Conservation (phyloP, 2,888 invertebrate species). For the Camptogramma bilineatum region DNA sequence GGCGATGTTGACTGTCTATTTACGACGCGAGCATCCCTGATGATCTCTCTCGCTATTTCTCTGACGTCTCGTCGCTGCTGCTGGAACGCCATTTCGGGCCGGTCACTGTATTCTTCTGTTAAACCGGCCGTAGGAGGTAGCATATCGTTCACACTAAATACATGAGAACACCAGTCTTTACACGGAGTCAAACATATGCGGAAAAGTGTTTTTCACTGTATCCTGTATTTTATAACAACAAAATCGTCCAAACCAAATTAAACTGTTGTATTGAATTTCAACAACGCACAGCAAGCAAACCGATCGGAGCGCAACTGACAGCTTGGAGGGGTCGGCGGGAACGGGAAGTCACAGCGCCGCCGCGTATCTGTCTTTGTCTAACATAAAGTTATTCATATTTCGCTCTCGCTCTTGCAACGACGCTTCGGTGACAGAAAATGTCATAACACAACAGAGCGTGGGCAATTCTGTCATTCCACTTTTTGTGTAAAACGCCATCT, state of each 20-base stretch:
- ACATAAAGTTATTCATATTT: slow-evolving; percentile 45
- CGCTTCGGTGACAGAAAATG: slow-evolving; percentile 74
- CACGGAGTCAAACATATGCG: slow-evolving; percentile 57
- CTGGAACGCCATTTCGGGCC: slow-evolving; percentile 81
- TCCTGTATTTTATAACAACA: slow-evolving; percentile 42
- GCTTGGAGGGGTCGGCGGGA: slow-evolving; percentile 71
- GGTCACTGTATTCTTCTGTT: slow-evolving; percentile 79
- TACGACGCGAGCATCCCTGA: slow-evolving; percentile 75
- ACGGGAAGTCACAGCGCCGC: slow-evolving; percentile 76
- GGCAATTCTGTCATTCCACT: slow-evolving; percentile 70
- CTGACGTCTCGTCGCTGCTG: slow-evolving; percentile 79
- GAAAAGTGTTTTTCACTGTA: slow-evolving; percentile 44
- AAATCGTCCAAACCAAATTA: slow-evolving; percentile 54
- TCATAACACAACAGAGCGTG: slow-evolving; percentile 85
- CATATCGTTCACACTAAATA: slow-evolving; percentile 77
- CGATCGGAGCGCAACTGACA: slow-evolving; percentile 77
- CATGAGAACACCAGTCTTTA: slow-evolving; percentile 66
- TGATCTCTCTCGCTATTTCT: slow-evolving; percentile 78
- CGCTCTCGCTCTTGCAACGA: slow-evolving; percentile 55
- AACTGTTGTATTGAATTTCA: slow-evolving; percentile 60
- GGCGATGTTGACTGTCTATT: slow-evolving; percentile 79
- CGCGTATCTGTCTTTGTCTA: slow-evolving; percentile 68
- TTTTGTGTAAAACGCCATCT: slow-evolving; percentile 65
- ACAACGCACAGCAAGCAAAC: slow-evolving; percentile 71
- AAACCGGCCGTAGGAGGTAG: slow-evolving; percentile 82